Percentiles rank a stretch among this genome's conserved stretches.
Evolutionary conservation across 1,140 invertebrate species (phyloP).

Genomic region (Reticulitermes speratus): DNA sequence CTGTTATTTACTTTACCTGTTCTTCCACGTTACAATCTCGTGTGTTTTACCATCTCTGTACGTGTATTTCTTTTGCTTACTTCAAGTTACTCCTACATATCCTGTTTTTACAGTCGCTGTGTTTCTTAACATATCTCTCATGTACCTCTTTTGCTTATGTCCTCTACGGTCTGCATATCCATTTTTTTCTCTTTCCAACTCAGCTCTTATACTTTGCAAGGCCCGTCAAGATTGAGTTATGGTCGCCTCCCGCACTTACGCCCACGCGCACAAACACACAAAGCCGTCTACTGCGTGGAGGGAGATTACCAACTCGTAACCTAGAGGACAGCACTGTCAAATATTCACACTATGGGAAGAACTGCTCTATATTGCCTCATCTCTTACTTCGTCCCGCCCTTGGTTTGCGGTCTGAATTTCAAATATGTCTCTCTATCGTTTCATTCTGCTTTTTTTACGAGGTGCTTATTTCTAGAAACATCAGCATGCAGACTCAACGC

Average conservation of each 20-base stretch:
- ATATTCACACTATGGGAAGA: conserved; percentile 20
- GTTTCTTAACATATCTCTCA: background rate
- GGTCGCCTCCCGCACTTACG: background rate
- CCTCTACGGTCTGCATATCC: background rate
- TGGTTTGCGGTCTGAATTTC: conserved; percentile 25
- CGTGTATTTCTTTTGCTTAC: too few relatives aligned
- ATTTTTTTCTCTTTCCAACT: background rate
- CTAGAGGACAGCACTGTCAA: background rate
- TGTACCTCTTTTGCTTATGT: background rate
- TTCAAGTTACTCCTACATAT: too few relatives aligned
- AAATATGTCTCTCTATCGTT: conserved; percentile 5
- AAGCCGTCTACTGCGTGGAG: background rate
- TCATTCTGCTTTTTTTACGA: conserved; percentile 7
- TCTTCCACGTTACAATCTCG: too few relatives aligned
- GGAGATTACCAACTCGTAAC: conserved; percentile 14
- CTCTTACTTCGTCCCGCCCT: background rate
- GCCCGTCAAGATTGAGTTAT: background rate
- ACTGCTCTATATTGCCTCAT: background rate
- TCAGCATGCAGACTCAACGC: conserved; percentile 9
- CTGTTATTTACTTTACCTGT: background rate
- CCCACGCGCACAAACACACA: background rate
- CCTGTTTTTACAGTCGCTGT: background rate
- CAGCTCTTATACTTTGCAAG: background rate
- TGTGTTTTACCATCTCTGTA: too few relatives aligned
- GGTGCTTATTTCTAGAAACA: conserved; percentile 26